A percentile compares a stretch with the other conserved stretches of the same genome.
Conservation (phyloP, 2,888 invertebrate genomes). For the Lepetodrilus schrolli region DNA sequence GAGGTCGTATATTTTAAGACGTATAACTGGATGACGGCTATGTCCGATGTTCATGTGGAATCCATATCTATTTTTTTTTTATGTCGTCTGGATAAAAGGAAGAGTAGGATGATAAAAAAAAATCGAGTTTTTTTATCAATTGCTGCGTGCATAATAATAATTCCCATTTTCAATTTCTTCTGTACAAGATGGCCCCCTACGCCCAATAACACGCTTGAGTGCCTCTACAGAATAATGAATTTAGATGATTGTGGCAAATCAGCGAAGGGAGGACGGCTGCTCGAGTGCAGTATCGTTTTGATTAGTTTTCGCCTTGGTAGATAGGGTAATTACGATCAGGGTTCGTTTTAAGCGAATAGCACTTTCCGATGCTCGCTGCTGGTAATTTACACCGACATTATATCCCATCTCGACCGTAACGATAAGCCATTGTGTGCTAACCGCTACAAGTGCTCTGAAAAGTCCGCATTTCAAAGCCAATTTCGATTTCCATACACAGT, state of each 20-base stretch:
- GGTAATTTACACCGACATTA: conserved; percentile 8
- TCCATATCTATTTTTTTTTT: neutral
- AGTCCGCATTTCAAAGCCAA: conserved; percentile 23
- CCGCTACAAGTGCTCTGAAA: conserved; percentile 25
- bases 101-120: too few species aligned
- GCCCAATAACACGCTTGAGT: conserved; percentile 4
- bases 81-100: too few species aligned
- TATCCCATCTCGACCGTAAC: neutral
- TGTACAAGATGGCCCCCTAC: conserved; percentile 1
- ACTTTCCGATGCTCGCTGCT: conserved; percentile 8
- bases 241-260: neutral
- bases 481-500: conserved; percentile 24
- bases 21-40: neutral
- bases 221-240: conserved; percentile 10
- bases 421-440: conserved; percentile 17
- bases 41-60: neutral
- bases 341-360: conserved; percentile 20
- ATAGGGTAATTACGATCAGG: conserved; percentile 19
- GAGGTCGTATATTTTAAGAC: neutral
- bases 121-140: neutral
- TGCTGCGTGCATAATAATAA: neutral
- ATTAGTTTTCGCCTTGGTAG: conserved; percentile 9
- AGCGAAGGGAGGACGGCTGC: conserved; percentile 3
- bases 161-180: conserved; percentile 19
- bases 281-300: conserved; percentile 14